Base-by-base conservation (phyloP, 2,113 vertebrate species). In the Caranx melampygus region DNA sequence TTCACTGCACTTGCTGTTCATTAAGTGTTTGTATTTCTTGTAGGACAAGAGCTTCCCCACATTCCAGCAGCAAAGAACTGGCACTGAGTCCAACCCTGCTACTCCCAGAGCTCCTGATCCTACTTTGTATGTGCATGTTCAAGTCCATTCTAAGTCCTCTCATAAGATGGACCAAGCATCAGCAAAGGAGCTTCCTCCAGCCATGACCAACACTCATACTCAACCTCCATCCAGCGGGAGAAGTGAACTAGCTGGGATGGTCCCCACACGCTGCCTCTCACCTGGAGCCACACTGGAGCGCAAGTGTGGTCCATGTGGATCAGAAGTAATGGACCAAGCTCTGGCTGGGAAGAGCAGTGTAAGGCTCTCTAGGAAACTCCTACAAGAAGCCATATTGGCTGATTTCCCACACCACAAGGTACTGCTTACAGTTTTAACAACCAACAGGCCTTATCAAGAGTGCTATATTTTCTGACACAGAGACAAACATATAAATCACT, bases 251-350 rank as follows among this genome's bases (percentile, higher is more conserved):
- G 54, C 67, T 37, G 47, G 55, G 33, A 75, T 93, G 37, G 69
- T 75, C 60, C 92, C 94, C 5, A 85, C 84, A 52, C 90, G 80
- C 63, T 93, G 92, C 79, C 88, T 91, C 76, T 95, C 94, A 52
- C 91, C 94, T 8, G 49, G 59, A 49, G 40, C 15, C 80, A 81
- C 71, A 81, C 80, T 37, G 42, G 74, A 84, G 34, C 64, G 52
- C 61, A 80, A 65, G 54, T 58, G 52, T 55, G 49, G 49, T 58
- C 33, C 63, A 14, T 15, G 21, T 52, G 82, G 31, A 61, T 70
- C 71, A 63, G 66, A 40, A 59, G 34, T n/a, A 47, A 18, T 20
- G 54, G 75, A 64, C 70, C 67, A 33, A 15, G 21, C 31, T 82
- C 31, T 42, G 61, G 20, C 54, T 63, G 55, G 20, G 45, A 84